Evolutionary conservation across 2,797 vertebrate genomes (phyloP).

Genomic region (Leptodactylus fallax): DNA sequence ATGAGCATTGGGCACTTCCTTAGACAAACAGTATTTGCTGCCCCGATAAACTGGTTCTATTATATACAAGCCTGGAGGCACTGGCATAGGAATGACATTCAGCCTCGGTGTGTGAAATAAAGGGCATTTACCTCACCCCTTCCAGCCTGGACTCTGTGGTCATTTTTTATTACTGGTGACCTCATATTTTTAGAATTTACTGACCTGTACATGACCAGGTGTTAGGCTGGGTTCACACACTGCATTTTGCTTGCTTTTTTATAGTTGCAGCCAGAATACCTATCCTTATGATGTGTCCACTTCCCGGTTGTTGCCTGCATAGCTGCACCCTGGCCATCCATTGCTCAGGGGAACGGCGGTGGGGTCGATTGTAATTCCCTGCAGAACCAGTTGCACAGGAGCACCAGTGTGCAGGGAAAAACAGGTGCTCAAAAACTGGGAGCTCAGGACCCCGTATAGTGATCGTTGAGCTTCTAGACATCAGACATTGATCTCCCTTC

Average conservation of each 20-base stretch:
- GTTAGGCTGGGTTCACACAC: background rate
- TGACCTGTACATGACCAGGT: background rate
- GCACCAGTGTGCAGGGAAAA: too few relatives aligned
- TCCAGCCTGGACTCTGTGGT: background rate
- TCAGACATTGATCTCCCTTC: too few relatives aligned
- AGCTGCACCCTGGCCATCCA: too few relatives aligned
- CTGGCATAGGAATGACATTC: background rate
- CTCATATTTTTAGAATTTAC: background rate
- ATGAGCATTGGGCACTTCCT: background rate
- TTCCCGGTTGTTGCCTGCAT: too few relatives aligned
- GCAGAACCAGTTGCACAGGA: too few relatives aligned
- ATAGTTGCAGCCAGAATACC: background rate
- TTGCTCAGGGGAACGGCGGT: too few relatives aligned
- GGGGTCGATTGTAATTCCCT: too few relatives aligned
- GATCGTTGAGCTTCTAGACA: too few relatives aligned
- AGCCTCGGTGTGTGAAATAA: background rate
- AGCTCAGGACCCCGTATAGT: too few relatives aligned
- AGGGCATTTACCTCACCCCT: background rate
- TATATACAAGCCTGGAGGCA: background rate
- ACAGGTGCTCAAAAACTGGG: too few relatives aligned
- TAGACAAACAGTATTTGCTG: background rate
- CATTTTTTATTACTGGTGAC: background rate
- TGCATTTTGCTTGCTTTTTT: too few relatives aligned
- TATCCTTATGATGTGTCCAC: too few relatives aligned
- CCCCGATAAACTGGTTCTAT: constrained; percentile 12